Evolutionary conservation across 2,797 vertebrate species (phyloP).

Genomic region (Nannoperca obscura): DNA sequence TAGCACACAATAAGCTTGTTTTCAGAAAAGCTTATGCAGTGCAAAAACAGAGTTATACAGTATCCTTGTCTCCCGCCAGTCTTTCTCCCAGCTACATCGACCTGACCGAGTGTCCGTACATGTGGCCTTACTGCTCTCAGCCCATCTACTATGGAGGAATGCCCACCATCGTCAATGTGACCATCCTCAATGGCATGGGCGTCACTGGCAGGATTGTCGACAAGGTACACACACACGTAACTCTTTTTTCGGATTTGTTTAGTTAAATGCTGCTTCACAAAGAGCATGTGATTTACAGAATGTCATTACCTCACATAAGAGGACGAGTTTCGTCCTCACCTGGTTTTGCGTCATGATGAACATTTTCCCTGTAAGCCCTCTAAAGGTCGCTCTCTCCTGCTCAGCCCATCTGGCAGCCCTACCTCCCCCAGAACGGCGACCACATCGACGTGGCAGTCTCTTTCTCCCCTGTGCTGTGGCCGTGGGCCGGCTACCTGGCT

Average conservation of each 20-base stretch:
- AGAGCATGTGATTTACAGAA: neutral
- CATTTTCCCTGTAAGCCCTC: neutral
- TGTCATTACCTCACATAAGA: neutral
- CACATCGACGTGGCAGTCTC: conserved; percentile 96
- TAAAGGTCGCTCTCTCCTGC: conserved; percentile 22
- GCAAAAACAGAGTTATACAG: neutral
- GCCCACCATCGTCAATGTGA: conserved; percentile 97
- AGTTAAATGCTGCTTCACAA: neutral
- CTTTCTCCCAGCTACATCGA: conserved; percentile 98
- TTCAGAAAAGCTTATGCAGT: neutral
- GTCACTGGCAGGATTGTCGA: conserved; percentile 96
- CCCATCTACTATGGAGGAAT: conserved; percentile 99
- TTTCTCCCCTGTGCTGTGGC: conserved; percentile 95
- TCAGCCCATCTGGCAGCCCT: conserved; percentile 98
- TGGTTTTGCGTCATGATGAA: conserved; percentile 2
- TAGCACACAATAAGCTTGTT: neutral
- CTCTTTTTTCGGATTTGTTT: neutral
- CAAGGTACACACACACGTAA: conserved; percentile 85
- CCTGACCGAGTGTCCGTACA: conserved; percentile 97
- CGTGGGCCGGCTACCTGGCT: conserved; percentile 97
- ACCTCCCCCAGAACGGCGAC: conserved; percentile 97
- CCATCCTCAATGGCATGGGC: conserved; percentile 98
- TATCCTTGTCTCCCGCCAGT: conserved; percentile 75
- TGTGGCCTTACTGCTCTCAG: conserved; percentile 99
- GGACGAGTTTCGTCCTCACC: neutral